Evolutionary conservation across 1,140 invertebrate species (phyloP), one percentile per base, ranked within the genome.

Genomic region (Nylanderia fulva): DNA sequence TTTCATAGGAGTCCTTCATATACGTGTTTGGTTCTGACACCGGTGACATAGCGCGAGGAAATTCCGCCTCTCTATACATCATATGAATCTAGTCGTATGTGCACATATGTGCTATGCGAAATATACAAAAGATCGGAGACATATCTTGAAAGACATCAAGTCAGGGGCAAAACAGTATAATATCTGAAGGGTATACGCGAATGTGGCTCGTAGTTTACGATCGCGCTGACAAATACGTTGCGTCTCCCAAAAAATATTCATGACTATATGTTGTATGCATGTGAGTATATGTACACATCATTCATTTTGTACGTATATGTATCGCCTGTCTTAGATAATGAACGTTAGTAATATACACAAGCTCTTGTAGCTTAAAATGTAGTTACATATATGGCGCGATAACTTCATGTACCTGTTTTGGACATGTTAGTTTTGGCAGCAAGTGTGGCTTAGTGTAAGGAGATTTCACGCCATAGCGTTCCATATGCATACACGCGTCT

Each of bases 21-120:
- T 75, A 87, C 66, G 15, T 68, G 74, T 87, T 88, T 87, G 87
- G 54, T 85, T 58, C 29, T 85, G 86, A 88, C 86, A 85, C 45
- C 68, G 29, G 45, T 79, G 74, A 87, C 74, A 69, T 85, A 79
- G 58, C 64, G 60, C 60, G 76, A 88, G 80, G 66, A 88, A 87
- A 85, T 79, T 85, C 66, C 21, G 64, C 56, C 64, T 76, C 83
- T 52, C 52, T 42, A 56, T 75, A 74, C 64, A 74, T 85, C 74
- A 21, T 54, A 64, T 45, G 27, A 85, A 85, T 88, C 71, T 82
- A 60, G 56, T 64, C 71, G 60, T 18, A 61, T 45, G 24, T 21
- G 6, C 33, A 63, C 24, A 42, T 48, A 39, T 33, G 29, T 48
- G 18, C n/a, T 45, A 48, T 8, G 5, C 56, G n/a, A 42, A 80